A percentile compares a stretch with the other conserved stretches of the same genome.
Evolutionary conservation across 2,888 invertebrate species (phyloP).

Genomic region (Anticlea derivata): DNA sequence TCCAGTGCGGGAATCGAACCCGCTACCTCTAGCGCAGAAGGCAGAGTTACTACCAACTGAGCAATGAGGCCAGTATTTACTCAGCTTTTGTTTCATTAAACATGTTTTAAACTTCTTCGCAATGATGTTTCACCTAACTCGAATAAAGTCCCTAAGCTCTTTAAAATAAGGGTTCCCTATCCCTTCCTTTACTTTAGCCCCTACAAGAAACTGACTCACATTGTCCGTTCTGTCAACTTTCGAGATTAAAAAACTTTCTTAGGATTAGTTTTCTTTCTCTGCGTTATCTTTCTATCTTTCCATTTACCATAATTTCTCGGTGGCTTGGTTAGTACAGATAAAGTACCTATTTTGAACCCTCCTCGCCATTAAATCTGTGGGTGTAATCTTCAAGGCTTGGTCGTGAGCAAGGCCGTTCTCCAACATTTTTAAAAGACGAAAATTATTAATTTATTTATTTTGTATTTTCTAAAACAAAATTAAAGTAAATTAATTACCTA

Average conservation of each 20-base stretch:
- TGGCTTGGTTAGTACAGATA: conserved; percentile 9
- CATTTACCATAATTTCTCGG: conserved; percentile 31
- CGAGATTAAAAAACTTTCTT: conserved; percentile 36
- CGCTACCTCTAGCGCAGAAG: too few relatives aligned
- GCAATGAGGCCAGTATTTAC: too few relatives aligned
- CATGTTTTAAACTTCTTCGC: background rate
- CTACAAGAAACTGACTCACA: conserved; percentile 29
- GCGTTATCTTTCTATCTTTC: conserved; percentile 29
- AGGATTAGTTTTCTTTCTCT: conserved; percentile 31
- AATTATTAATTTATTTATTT: too few relatives aligned
- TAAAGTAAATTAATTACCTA: too few relatives aligned
- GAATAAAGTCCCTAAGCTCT: conserved; percentile 15
- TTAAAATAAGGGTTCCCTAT: conserved; percentile 16
- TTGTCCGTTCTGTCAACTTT: conserved; percentile 31
- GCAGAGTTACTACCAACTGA: too few relatives aligned
- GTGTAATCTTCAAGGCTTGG: background rate
- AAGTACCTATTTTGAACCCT: conserved; percentile 6
- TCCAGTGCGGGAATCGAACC: too few relatives aligned
- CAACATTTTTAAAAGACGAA: too few relatives aligned
- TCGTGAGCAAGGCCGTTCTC: too few relatives aligned
- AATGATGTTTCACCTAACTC: conserved; percentile 15
- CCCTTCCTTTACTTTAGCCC: conserved; percentile 17
- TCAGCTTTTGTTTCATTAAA: background rate
- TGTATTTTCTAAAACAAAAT: too few relatives aligned
- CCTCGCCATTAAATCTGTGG: conserved; percentile 5